Evolutionary conservation across 2,113 vertebrate species (phyloP).

Genomic region (Seriola aureovittata): DNA sequence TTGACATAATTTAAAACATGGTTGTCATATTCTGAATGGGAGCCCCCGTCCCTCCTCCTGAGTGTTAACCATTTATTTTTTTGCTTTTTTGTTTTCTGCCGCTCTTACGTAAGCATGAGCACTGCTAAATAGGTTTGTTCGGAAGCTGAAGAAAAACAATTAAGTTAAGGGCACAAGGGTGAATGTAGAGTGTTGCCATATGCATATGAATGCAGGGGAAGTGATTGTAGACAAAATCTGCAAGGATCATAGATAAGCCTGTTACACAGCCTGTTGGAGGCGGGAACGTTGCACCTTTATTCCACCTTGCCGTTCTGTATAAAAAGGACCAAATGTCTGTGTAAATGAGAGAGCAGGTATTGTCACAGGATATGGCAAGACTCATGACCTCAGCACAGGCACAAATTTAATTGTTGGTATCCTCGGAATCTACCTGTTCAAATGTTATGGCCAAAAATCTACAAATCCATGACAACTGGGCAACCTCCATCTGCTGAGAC

Average conservation of each 20-base stretch:
- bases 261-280: too few relatives aligned
- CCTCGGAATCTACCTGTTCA: too few relatives aligned
- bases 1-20: constrained; percentile 77
- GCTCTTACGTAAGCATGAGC: constrained; percentile 37
- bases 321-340: too few relatives aligned
- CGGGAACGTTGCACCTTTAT: too few relatives aligned
- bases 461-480: too few relatives aligned
- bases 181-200: constrained; percentile 2
- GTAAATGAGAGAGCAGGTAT: too few relatives aligned
- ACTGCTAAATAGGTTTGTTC: constrained; percentile 27
- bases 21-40: constrained; percentile 72
- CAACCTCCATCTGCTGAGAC: too few relatives aligned
- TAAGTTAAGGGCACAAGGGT: not conserved
- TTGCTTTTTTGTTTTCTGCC: constrained; percentile 29
- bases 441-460: too few relatives aligned
- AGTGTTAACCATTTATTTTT: constrained; percentile 45
- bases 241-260: not conserved
- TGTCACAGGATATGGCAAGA: too few relatives aligned
- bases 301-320: too few relatives aligned
- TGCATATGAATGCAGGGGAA: constrained; percentile 8
- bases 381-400: too few relatives aligned
- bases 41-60: not conserved
- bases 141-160: constrained; percentile 20
- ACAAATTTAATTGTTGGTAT: too few relatives aligned
- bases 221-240: not conserved